These are phyloP conservation scores for Hermodice carunculata DNA, from an alignment of 2,888 invertebrate species.

Conservation along the genomic window DNA sequence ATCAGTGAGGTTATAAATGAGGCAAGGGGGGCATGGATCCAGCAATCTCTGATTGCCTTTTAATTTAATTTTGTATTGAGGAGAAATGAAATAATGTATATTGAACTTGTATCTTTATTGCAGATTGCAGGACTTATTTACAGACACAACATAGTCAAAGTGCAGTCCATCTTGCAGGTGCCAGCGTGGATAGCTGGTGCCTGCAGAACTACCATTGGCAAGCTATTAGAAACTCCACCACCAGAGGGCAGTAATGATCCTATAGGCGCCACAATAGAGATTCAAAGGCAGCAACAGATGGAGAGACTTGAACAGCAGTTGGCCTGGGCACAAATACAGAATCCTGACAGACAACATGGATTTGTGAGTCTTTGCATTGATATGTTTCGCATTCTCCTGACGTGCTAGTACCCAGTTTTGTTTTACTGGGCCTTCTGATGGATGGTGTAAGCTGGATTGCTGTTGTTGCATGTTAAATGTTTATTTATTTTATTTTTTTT, in stretches of 20 bases:
- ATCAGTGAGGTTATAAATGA: too few species aligned
- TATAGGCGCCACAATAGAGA: conserved; percentile 73
- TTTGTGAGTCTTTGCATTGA: too few species aligned
- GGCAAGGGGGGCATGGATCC: too few species aligned
- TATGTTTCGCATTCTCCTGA: too few species aligned
- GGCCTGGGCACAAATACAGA: conserved; percentile 50
- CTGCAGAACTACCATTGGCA: conserved; percentile 67
- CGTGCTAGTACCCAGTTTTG: too few species aligned
- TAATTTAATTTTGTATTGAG: too few species aligned
- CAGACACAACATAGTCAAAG: conserved; percentile 68
- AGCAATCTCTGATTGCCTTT: too few species aligned
- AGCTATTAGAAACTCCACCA: conserved; percentile 68
- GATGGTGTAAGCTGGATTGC: too few species aligned
- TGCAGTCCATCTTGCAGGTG: conserved; percentile 68
- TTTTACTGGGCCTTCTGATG: too few species aligned
- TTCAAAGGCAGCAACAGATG: conserved; percentile 72
- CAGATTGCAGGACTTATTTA: conserved; percentile 71
- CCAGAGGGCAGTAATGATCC: conserved; percentile 64
- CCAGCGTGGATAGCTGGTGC: conserved; percentile 67
- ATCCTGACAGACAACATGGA: too few species aligned
- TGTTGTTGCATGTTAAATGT: too few species aligned
- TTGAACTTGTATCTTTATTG: conserved; percentile 32
- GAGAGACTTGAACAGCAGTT: conserved; percentile 73
- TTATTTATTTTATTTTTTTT: too few species aligned
- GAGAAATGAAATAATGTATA: not conserved